phyloP scores from a whole-genome alignment of 2,888 invertebrate genomes.

The Drosophila setosimentum region DNA sequence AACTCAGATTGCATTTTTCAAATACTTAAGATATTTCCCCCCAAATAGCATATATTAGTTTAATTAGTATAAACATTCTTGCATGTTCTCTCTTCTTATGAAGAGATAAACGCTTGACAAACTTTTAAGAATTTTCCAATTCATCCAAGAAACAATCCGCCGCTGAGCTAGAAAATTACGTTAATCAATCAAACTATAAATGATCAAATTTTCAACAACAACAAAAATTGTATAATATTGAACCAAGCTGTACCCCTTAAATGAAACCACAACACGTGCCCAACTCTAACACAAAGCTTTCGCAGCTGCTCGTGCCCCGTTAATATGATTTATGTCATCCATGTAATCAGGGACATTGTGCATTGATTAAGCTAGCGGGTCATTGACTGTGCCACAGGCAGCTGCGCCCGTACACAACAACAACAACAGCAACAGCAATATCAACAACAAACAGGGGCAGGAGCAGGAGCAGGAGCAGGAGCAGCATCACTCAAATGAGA shows the following conservation, averaged over 20 bases:
- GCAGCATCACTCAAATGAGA: conserved; percentile 50
- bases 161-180: not conserved
- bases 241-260: not conserved
- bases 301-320: conserved; percentile 59
- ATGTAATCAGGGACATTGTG: conserved; percentile 65
- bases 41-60: not conserved
- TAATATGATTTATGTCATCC: conserved; percentile 74
- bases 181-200: not conserved
- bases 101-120: too few relatives aligned
- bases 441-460: not conserved
- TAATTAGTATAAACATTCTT: not conserved
- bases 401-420: conserved; percentile 51
- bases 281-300: conserved; percentile 51
- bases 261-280: not conserved
- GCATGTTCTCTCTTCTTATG: too few relatives aligned
- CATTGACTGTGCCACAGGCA: conserved; percentile 62
- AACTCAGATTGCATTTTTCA: not conserved
- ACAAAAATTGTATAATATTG: not conserved
- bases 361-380: conserved; percentile 77
- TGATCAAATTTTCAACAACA: not conserved
- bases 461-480: conserved; percentile 28
- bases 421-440: conserved; percentile 6
- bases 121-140: not conserved
- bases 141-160: fast-evolving
- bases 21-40: not conserved